Base-by-base conservation (phyloP, 1,140 invertebrate species). In the Zaprionus nigranus region DNA sequence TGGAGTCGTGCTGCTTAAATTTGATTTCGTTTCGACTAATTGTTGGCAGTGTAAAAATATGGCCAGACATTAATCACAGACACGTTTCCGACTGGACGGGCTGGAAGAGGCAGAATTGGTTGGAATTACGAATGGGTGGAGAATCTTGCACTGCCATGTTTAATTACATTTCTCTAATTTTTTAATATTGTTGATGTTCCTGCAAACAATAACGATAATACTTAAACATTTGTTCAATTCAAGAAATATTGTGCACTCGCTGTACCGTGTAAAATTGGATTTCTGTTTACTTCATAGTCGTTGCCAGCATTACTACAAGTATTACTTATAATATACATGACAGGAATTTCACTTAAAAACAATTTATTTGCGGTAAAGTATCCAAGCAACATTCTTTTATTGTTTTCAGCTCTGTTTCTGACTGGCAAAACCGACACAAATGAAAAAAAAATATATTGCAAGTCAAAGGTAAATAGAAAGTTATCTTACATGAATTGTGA, bases 1-100 rank as follows among this genome's bases (percentile, higher is more conserved):
- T 54, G 36, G 43, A 61, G 65, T 57, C 73, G 75, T 60, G 51
- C 83, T 79, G 79, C 82, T 78, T 73, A 84, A 78, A 81, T 87
- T 88, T 83, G 78, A 87, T 87, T 84, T 87, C 71, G 75, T 79
- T 84, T 81, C 67, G 61, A 81, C 84, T 88, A 87, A 87, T 88
- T 87, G 81, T 72, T 76, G 81, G 70, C 78, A 79, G 70, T 81
- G 85, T 69, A 84, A 70, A 87, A 84, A 84, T 88, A 87, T 84
- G 75, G 75, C 57, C 71, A 56, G 43, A 68, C 75, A 87, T 87
- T 88, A 81, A 87, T 87, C 81, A 87, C 75, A 90, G 78, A 64
- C 74, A 59, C 40, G 56, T 64, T 59, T 34, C 20, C 51, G 26
- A 28, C 13, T 15, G n/a, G n/a, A 17, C 13, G 13, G 11, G 36